A percentile compares a stretch with the other conserved stretches of the same genome.
Conservation (phyloP, 1,140 invertebrate genomes). For the Procambarus clarkii region DNA sequence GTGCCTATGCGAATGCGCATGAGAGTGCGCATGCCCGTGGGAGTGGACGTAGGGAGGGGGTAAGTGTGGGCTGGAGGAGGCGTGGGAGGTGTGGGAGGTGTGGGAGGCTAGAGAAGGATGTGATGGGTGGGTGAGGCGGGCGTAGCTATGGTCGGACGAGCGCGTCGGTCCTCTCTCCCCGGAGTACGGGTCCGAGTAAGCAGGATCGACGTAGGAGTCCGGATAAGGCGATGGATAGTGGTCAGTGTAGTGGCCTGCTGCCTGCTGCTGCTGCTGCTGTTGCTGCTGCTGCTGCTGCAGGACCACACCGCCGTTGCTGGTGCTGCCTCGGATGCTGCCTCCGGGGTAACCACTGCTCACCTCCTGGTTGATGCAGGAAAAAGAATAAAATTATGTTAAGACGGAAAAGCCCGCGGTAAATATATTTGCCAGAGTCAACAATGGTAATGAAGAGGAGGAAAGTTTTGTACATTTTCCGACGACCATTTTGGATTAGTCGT, state of each 20-base stretch:
- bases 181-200: conserved; percentile 43
- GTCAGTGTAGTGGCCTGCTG: conserved; percentile 3
- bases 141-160: conserved; percentile 43
- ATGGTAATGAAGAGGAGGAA: background rate
- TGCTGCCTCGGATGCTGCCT: background rate
- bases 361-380: background rate
- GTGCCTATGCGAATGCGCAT: conserved; percentile 49
- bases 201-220: conserved; percentile 40
- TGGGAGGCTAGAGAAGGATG: conserved; percentile 35
- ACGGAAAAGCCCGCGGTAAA: background rate
- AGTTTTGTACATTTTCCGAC: too few species aligned
- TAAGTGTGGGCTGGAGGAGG: conserved; percentile 53
- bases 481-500: too few species aligned
- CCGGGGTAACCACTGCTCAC: conserved; percentile 27
- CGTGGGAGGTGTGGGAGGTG: conserved; percentile 40
- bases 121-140: conserved; percentile 49
- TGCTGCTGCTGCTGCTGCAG: background rate
- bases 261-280: background rate
- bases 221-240: conserved; percentile 35
- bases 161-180: conserved; percentile 21
- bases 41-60: conserved; percentile 47
- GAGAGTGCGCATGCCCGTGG: conserved; percentile 36
- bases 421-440: background rate
- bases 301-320: background rate
- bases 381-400: background rate